Percentiles rank a stretch among this genome's conserved stretches.
Conservation (phyloP, 2,797 vertebrate species). For the Trachops cirrhosus region DNA sequence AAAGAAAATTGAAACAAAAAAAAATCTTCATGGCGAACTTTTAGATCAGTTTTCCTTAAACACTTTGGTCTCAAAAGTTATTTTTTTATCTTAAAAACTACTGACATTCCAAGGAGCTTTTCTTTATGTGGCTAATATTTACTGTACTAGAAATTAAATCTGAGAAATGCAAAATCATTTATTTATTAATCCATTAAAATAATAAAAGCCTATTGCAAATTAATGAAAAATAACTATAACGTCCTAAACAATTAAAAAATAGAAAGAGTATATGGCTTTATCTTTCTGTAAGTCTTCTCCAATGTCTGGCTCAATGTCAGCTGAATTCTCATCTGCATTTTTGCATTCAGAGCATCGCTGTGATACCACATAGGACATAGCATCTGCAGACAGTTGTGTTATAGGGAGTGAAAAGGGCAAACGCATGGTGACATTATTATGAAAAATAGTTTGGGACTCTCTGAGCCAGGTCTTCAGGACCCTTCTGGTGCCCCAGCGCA, state of each 20-base stretch:
- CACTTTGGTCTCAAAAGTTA: neutral
- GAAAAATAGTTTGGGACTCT: neutral
- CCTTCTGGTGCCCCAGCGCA: fast-evolving
- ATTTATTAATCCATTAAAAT: neutral
- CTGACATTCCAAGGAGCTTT: neutral
- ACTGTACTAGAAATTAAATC: neutral
- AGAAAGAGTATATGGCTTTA: neutral
- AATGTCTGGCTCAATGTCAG: neutral
- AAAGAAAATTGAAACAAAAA: neutral
- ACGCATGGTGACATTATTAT: neutral
- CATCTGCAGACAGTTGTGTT: neutral
- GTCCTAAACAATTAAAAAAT: neutral
- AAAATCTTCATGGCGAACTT: neutral
- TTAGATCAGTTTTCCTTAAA: neutral
- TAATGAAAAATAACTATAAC: neutral
- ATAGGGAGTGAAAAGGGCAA: neutral
- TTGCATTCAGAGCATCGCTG: neutral
- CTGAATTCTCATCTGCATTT: neutral
- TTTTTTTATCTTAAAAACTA: neutral
- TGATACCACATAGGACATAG: neutral
- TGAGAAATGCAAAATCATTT: neutral
- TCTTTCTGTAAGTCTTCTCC: neutral
- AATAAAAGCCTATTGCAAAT: neutral
- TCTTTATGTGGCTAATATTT: neutral
- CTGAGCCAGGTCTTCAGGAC: neutral